Evolutionary conservation across 1,140 invertebrate genomes (phyloP).

Genomic region (Ceratoteleas bidentatus): DNA sequence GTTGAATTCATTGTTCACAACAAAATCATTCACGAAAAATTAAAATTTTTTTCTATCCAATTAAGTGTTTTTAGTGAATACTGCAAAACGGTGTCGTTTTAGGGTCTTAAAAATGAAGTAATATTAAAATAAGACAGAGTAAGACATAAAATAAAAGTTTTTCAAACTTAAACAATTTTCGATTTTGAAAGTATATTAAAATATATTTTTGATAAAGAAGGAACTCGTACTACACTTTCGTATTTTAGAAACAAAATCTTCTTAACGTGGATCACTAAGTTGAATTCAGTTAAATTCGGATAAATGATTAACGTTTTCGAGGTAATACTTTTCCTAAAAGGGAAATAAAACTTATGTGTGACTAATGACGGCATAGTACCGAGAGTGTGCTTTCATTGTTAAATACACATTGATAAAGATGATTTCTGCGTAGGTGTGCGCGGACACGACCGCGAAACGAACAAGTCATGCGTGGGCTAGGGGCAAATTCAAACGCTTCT

Average conservation of each 20-base stretch:
- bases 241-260: no score
- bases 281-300: no score
- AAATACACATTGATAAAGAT: slow-evolving; percentile 59
- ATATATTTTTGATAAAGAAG: no score
- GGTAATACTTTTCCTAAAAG: slow-evolving; percentile 40
- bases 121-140: no score
- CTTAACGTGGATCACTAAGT: no score
- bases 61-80: neutral
- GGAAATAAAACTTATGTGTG: slow-evolving; percentile 36
- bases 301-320: neutral
- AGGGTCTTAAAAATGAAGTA: no score
- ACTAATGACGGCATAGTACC: slow-evolving; percentile 36
- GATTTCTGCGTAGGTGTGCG: slow-evolving; percentile 49
- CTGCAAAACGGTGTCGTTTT: no score
- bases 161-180: no score
- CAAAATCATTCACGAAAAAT: slow-evolving; percentile 21
- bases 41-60: neutral
- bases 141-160: no score
- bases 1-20: slow-evolving; percentile 36
- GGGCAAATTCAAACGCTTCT: slow-evolving; percentile 54
- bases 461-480: slow-evolving; percentile 47
- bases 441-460: slow-evolving; percentile 57
- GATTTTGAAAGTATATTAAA: no score
- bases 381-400: slow-evolving; percentile 59
- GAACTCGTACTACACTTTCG: no score